Evolutionary conservation across 2,888 invertebrate species (phyloP), one percentile per base, ranked within the genome.

Genomic region (Dendrolimus houi): DNA sequence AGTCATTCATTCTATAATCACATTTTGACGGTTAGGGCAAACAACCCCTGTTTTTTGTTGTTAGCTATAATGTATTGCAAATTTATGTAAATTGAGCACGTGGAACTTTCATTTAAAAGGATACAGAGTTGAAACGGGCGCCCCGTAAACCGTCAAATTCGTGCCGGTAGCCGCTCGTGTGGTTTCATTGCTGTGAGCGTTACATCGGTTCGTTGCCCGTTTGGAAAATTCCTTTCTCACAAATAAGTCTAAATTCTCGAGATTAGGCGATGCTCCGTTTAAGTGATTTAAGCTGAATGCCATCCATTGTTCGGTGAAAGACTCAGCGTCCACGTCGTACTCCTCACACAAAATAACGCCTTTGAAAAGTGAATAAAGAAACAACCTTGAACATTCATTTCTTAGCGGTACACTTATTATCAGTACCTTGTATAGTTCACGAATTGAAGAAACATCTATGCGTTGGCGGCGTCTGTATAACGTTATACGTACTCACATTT

Each of bases 231-330:
- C 93, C 86, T 93, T 94, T 68, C 94, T 91, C 69, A 93, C 94
- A 77, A 95, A 92, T 70, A 91, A 83, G 60, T 90, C 86, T 55
- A 96, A 85, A 71, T 90, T 83, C 14, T 92, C 92, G 42, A 93
- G 62, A 56, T 92, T 93, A 40, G 95, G 94, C 47, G 92, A 85
- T 0, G 92, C 92, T 52, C 93, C 93, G 65, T 92, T 90, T 63
- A 93, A 81, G 73, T 93, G 85, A 47, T 95, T 94, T 58, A 94
- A 86, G 68, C 94, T 93, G 77, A 93, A 96, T 17, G 96, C 95
- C 86, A 95, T 92, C 96, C 96, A 96, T 87, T 93, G 92, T 75
- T 95, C 94, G 56, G 93, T 94, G 67, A 96, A 93, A 70, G 93
- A 93, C 74, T 94, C 94, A 52, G 94, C 93, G 63, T 91, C 91